These are phyloP conservation scores for fruit fly (Drosophila melanogaster) DNA, from an alignment of 1,140 invertebrate species.

Conservation along the genomic window DNA sequence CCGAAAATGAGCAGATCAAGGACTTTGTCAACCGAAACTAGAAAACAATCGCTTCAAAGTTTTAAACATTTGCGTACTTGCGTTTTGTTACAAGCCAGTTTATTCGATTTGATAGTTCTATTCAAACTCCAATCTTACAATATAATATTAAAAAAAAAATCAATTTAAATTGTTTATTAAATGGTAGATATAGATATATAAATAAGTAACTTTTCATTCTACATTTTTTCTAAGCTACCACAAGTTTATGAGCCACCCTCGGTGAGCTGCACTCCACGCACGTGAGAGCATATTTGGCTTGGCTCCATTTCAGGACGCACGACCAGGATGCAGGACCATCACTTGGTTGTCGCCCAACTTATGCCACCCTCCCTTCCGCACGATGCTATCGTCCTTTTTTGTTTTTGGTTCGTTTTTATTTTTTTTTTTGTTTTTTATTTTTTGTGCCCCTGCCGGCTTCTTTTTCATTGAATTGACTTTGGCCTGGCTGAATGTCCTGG, in stretches of 20 bases:
- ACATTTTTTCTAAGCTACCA: background rate
- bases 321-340: constrained; percentile 38
- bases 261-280: constrained; percentile 18
- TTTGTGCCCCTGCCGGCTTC: constrained; percentile 1
- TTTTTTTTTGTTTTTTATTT: background rate
- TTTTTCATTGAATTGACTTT: constrained; percentile 51
- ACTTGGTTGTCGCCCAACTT: constrained; percentile 17
- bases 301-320: constrained; percentile 53
- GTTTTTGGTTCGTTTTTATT: too few relatives aligned
- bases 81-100: too few relatives aligned
- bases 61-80: background rate
- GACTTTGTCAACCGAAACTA: background rate
- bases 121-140: too few relatives aligned
- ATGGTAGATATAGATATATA: too few relatives aligned
- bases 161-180: too few relatives aligned
- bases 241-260: background rate
- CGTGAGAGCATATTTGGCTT: constrained; percentile 48
- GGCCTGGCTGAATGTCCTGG: constrained; percentile 32
- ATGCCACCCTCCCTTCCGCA: background rate
- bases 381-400: constrained; percentile 1
- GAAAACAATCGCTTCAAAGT: background rate
- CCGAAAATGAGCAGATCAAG: background rate
- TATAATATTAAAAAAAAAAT: background rate
- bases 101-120: too few relatives aligned
- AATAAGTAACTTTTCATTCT: too few relatives aligned